phyloP scores from a whole-genome alignment of 2,888 invertebrate species.

The Drosophila prostipennis region DNA sequence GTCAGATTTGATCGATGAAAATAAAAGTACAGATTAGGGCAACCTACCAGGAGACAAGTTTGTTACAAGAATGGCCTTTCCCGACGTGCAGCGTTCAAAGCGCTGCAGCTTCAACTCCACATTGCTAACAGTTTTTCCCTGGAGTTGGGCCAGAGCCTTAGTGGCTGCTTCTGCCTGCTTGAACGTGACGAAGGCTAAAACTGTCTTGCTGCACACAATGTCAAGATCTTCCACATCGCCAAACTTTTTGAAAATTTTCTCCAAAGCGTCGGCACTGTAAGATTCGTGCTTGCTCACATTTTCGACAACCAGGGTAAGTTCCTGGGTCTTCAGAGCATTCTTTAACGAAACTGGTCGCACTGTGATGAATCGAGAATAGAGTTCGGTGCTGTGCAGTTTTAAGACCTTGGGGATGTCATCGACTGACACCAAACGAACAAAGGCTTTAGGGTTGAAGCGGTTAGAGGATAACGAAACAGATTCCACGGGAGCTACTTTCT shows the following conservation, averaged over 20 bases:
- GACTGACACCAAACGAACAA: slow-evolving; percentile 51
- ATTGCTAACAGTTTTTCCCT: slow-evolving; percentile 57
- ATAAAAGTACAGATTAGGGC: not conserved
- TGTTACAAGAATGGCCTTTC: slow-evolving; percentile 43
- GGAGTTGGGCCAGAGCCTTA: slow-evolving; percentile 61
- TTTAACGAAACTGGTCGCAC: slow-evolving; percentile 34
- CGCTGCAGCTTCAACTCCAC: slow-evolving; percentile 60
- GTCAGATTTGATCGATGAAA: too few species aligned
- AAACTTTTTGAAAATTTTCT: slow-evolving; percentile 67
- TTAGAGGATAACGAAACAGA: slow-evolving; percentile 46
- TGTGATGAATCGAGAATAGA: slow-evolving; percentile 62
- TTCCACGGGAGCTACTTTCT: slow-evolving; percentile 65
- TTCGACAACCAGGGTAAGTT: slow-evolving; percentile 53
- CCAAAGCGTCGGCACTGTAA: slow-evolving; percentile 42
- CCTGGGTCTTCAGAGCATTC: slow-evolving; percentile 51
- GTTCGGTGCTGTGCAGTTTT: slow-evolving; percentile 59
- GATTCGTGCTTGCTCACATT: slow-evolving; percentile 57
- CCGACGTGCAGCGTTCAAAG: slow-evolving; percentile 31
- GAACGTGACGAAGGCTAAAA: slow-evolving; percentile 70
- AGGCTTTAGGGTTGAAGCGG: slow-evolving; percentile 48
- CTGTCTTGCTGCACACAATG: slow-evolving; percentile 56
- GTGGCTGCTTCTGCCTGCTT: slow-evolving; percentile 47
- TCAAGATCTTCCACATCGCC: slow-evolving; percentile 66
- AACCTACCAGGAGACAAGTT: slow-evolving; percentile 52
- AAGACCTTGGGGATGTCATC: slow-evolving; percentile 46